phyloP scores from a whole-genome alignment of 1,140 invertebrate species.

The Danaus plexippus region DNA sequence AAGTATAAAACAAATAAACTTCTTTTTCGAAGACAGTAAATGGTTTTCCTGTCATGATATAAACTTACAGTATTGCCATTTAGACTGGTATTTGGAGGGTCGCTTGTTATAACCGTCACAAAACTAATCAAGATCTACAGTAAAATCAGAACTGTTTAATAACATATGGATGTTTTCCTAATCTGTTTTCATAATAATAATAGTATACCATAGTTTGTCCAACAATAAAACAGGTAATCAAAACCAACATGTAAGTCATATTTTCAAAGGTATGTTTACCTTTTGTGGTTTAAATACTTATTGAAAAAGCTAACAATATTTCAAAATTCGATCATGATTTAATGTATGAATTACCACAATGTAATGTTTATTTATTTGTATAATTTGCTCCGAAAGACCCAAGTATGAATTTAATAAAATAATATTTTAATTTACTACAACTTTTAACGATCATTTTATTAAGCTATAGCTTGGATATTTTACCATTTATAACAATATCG shows the following conservation, averaged over 20 bases:
- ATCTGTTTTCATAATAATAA: too few relatives aligned
- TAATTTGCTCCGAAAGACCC: conserved; percentile 64
- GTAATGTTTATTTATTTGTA: conserved; percentile 58
- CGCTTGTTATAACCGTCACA: conserved; percentile 14
- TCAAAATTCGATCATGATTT: conserved; percentile 43
- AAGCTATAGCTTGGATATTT: conserved; percentile 71
- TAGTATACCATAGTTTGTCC: too few relatives aligned
- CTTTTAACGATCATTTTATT: conserved; percentile 69
- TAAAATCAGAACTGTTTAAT: too few relatives aligned
- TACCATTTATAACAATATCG: conserved; percentile 71
- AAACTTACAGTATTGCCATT: background rate
- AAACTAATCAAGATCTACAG: conserved; percentile 8
- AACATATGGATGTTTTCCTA: too few relatives aligned
- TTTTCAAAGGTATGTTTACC: conserved; percentile 31
- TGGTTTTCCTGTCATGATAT: conserved; percentile 25
- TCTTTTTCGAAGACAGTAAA: conserved; percentile 18
- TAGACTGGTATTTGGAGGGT: conserved; percentile 7
- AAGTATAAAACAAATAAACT: too few relatives aligned
- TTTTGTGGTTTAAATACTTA: conserved; percentile 32
- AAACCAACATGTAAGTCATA: conserved; percentile 8
- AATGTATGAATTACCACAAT: conserved; percentile 57
- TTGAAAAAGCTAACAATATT: conserved; percentile 52
- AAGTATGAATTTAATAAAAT: conserved; percentile 68
- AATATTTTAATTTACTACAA: conserved; percentile 68
- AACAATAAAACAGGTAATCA: background rate